A percentile compares a stretch with the other conserved stretches of the same genome.
phyloP scores from a whole-genome alignment of 2,888 invertebrate genomes.

The Eurois occulta region DNA sequence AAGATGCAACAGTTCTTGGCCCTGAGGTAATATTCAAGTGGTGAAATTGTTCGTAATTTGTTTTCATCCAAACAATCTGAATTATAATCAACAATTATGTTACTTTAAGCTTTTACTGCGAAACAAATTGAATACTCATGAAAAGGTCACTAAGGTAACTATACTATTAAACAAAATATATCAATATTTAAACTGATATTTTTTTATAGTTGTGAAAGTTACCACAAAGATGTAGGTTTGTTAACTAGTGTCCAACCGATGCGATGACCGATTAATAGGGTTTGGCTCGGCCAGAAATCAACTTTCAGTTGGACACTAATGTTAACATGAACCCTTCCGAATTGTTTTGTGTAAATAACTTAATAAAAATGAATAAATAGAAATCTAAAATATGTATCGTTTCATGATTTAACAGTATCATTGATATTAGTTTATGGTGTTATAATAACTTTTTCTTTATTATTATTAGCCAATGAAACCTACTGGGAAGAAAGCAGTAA shows the following conservation, averaged over 20 bases:
- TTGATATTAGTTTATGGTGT: not conserved
- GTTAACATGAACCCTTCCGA: not conserved
- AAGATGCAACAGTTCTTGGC: not conserved
- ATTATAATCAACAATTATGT: not conserved
- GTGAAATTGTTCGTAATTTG: not conserved
- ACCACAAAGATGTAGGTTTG: not conserved
- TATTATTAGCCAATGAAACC: slow-evolving; percentile 7
- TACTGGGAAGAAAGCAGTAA: slow-evolving; percentile 3
- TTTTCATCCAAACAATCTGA: not conserved
- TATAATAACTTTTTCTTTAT: not conserved
- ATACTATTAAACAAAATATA: not conserved
- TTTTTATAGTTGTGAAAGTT: too few species aligned
- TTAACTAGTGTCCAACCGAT: not conserved
- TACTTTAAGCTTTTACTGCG: not conserved
- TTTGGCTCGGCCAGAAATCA: not conserved
- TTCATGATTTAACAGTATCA: too few species aligned
- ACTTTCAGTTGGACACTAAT: too few species aligned
- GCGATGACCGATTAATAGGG: not conserved
- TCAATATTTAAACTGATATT: too few species aligned
- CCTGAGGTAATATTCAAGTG: slow-evolving; percentile 10
- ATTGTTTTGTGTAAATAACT: too few species aligned
- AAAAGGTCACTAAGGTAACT: slow-evolving; percentile 4
- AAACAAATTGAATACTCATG: not conserved
- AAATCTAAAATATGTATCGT: too few species aligned
- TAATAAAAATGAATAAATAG: too few species aligned